Percentiles rank a stretch among this genome's conserved stretches.
Evolutionary conservation across 2,888 invertebrate genomes (phyloP).

Genomic region (Coecobrya sp.): DNA sequence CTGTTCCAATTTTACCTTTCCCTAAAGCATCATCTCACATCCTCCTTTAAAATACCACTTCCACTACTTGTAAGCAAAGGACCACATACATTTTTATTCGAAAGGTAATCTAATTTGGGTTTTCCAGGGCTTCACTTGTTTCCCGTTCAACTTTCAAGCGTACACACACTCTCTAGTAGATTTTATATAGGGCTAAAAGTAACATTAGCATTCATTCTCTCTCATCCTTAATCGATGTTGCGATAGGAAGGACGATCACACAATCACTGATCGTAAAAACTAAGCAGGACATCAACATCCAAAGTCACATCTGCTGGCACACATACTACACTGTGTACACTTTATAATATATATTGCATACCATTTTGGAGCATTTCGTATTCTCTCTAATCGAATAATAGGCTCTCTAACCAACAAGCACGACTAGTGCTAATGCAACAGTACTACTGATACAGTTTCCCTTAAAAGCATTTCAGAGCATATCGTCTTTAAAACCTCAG

Average conservation of each 20-base stretch:
- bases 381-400: slow-evolving; percentile 44
- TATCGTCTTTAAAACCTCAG: slow-evolving; percentile 17
- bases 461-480: slow-evolving; percentile 16
- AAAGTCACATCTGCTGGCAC: slow-evolving; percentile 30
- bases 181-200: not conserved
- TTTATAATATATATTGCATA: not conserved
- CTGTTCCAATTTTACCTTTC: not conserved
- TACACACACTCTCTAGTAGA: not conserved
- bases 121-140: not conserved
- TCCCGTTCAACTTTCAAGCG: not conserved
- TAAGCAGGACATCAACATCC: slow-evolving; percentile 74
- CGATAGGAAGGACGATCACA: slow-evolving; percentile 40
- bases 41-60: slow-evolving; percentile 9
- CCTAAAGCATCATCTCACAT: not conserved
- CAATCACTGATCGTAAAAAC: slow-evolving; percentile 70
- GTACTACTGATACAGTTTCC: slow-evolving; percentile 17
- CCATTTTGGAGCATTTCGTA: not conserved
- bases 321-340: not conserved
- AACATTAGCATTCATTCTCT: slow-evolving; percentile 54
- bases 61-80: not conserved
- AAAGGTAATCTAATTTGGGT: slow-evolving; percentile 45
- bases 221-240: slow-evolving; percentile 61
- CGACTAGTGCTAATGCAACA: not conserved
- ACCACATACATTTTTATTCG: slow-evolving; percentile 33
- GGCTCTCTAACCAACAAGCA: slow-evolving; percentile 12